Evolutionary conservation across 2,797 vertebrate genomes (phyloP).

Genomic region (Rhinella marina): DNA sequence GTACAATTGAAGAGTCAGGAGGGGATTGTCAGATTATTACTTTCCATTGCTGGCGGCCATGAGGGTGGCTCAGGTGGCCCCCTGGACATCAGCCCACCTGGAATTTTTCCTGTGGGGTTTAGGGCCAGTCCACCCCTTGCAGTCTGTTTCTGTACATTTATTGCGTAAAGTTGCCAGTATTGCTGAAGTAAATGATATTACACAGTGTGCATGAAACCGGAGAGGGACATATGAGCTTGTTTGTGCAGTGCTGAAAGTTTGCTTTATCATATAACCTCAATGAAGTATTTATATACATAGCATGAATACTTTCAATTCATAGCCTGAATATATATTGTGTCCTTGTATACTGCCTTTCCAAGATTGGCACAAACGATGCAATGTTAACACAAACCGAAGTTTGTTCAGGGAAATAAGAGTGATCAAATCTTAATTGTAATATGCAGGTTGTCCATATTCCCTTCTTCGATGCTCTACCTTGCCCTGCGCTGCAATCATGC

Average conservation of each 20-base stretch:
- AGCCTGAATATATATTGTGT: not conserved
- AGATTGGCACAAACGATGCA: not conserved
- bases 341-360: constrained; percentile 9
- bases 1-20: too few relatives aligned
- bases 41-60: too few relatives aligned
- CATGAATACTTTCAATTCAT: constrained; percentile 3
- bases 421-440: too few relatives aligned
- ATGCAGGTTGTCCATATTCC: too few relatives aligned
- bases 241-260: constrained; percentile 26
- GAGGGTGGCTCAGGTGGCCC: too few relatives aligned
- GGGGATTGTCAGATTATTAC: too few relatives aligned
- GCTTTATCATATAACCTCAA: constrained; percentile 23
- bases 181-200: not conserved
- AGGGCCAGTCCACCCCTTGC: too few relatives aligned
- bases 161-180: not conserved
- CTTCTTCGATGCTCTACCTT: too few relatives aligned
- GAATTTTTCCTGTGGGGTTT: too few relatives aligned
- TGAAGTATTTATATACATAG: constrained; percentile 43
- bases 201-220: not conserved
- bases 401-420: not conserved
- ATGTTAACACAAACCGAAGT: not conserved
- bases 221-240: constrained; percentile 8
- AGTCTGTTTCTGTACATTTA: not conserved
- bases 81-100: too few relatives aligned
- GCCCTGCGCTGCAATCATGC: too few relatives aligned